phyloP scores from a whole-genome alignment of 2,888 invertebrate species.

The Camptogramma bilineatum region DNA sequence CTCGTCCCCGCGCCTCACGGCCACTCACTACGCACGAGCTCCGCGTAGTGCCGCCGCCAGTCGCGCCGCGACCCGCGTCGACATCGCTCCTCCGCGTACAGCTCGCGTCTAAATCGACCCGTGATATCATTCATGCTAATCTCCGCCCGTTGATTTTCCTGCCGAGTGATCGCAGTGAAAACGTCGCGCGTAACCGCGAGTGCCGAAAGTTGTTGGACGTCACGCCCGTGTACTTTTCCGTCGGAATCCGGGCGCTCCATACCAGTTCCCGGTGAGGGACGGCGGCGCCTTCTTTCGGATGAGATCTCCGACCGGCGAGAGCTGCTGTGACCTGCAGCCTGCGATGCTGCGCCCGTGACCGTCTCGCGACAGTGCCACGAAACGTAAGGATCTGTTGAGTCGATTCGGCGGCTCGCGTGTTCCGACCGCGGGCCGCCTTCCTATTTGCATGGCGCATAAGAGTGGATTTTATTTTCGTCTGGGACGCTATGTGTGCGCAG shows the following conservation, averaged over 20 bases:
- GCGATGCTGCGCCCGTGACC: constrained; percentile 84
- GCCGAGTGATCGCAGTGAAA: constrained; percentile 76
- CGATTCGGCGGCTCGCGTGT: constrained; percentile 74
- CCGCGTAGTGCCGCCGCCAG: constrained; percentile 81
- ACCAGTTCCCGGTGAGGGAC: constrained; percentile 74
- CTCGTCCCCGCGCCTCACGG: constrained; percentile 86
- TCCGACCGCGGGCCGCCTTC: constrained; percentile 75
- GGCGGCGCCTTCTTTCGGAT: constrained; percentile 72
- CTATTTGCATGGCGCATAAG: constrained; percentile 85
- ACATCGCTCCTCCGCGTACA: constrained; percentile 65
- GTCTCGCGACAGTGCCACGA: constrained; percentile 83
- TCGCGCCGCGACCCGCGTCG: constrained; percentile 83
- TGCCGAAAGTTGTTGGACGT: constrained; percentile 79
- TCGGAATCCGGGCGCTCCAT: constrained; percentile 69
- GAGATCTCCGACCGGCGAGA: constrained; percentile 69
- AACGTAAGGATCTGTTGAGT: constrained; percentile 82
- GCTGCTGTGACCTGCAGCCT: constrained; percentile 75
- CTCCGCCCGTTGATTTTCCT: constrained; percentile 79
- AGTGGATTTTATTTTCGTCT: constrained; percentile 85
- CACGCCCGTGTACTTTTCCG: constrained; percentile 77
- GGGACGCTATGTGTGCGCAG: constrained; percentile 74
- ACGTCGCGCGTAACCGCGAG: constrained; percentile 74
- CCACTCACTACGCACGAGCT: constrained; percentile 84
- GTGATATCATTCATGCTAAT: constrained; percentile 81
- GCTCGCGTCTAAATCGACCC: constrained; percentile 55